A percentile compares a stretch with the other conserved stretches of the same genome.
phyloP scores from a whole-genome alignment of 2,888 invertebrate species.

The Trichopria drosophilae region DNA sequence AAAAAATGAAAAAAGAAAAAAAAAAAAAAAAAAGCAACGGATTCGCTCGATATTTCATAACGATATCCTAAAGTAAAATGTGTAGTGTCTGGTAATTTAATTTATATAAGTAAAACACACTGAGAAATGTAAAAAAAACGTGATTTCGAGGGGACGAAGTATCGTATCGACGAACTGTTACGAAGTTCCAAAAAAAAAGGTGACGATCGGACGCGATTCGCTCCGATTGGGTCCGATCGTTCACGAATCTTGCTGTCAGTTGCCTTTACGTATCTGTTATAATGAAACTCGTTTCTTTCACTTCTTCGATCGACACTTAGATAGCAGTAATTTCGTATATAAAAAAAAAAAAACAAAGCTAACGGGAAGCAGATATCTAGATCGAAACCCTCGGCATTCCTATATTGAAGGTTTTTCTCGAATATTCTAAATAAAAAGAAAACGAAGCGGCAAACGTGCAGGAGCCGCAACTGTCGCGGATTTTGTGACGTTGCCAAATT shows the following conservation, averaged over 20 bases:
- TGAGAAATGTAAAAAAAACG: constrained; percentile 40
- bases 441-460: constrained; percentile 18
- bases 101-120: constrained; percentile 50
- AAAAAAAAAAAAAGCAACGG: constrained; percentile 28
- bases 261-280: constrained; percentile 34
- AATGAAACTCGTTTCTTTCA: constrained; percentile 32
- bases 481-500: constrained; percentile 38
- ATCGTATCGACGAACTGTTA: constrained; percentile 33
- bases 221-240: constrained; percentile 39
- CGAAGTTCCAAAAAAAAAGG: constrained; percentile 30
- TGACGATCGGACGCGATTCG: constrained; percentile 42
- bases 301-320: constrained; percentile 36
- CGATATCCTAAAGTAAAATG: constrained; percentile 46
- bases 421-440: constrained; percentile 34
- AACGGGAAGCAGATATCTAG: constrained; percentile 42
- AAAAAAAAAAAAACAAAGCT: too few relatives aligned
- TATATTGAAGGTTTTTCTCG: constrained; percentile 44
- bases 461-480: constrained; percentile 25
- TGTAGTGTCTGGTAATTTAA: constrained; percentile 52
- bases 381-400: constrained; percentile 52
- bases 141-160: constrained; percentile 29
- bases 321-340: constrained; percentile 35
- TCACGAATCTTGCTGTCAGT: constrained; percentile 33
- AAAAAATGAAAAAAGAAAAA: constrained; percentile 27
- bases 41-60: constrained; percentile 48